Evolutionary conservation across 1,140 invertebrate genomes (phyloP).

Genomic region (Solenopsis fugax): DNA sequence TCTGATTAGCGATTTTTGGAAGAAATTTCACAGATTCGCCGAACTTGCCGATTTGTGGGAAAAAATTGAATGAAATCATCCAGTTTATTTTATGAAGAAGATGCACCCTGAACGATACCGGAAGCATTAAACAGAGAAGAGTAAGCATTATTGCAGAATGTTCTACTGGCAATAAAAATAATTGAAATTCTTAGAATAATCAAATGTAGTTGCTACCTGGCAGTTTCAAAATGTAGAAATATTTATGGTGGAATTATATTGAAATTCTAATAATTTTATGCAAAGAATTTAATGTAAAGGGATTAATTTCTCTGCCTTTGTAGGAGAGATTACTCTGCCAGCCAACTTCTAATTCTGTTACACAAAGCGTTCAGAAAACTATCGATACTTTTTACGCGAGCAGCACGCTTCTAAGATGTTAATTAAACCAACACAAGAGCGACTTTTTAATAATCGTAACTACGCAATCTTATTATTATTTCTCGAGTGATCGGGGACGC

Average conservation of each 20-base stretch:
- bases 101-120: background rate
- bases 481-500: too few relatives aligned
- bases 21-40: background rate
- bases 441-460: background rate
- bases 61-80: background rate
- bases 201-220: background rate
- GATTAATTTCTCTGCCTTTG: background rate
- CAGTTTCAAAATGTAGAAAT: background rate
- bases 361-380: background rate
- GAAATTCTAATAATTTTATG: background rate
- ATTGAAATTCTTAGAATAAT: background rate
- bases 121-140: background rate
- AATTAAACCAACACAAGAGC: background rate
- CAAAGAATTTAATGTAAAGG: background rate
- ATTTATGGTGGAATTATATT: background rate
- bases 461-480: background rate
- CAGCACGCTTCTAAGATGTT: background rate
- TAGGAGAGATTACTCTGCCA: background rate
- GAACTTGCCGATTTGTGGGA: background rate
- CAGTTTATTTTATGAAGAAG: background rate
- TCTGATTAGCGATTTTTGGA: constrained; percentile 26
- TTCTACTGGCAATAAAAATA: background rate
- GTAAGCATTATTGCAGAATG: background rate
- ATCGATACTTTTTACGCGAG: background rate
- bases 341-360: background rate